These are phyloP conservation scores for Aleiodes sp. DNA, from an alignment of 1,140 invertebrate species.

Conservation along the genomic window DNA sequence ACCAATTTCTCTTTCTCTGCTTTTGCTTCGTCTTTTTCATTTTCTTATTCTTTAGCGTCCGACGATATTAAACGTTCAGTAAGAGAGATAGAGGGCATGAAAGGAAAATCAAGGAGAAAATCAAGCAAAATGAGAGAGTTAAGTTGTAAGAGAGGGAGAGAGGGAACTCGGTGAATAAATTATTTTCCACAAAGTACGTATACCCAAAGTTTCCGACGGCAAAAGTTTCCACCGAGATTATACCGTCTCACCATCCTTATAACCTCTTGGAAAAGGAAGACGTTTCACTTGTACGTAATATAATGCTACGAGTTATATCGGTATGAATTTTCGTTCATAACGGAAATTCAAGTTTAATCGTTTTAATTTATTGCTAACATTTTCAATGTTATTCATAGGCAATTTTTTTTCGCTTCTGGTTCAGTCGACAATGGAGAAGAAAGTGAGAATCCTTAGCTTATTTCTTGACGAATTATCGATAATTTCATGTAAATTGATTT, in stretches of 20 bases:
- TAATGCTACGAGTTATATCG: slow-evolving; percentile 12
- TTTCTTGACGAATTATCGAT: too few species aligned
- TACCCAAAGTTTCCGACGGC: background rate
- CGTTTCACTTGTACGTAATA: background rate
- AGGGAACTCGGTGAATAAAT: slow-evolving; percentile 35
- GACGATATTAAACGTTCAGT: slow-evolving; percentile 30
- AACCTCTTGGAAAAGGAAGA: slow-evolving; percentile 17
- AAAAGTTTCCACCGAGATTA: slow-evolving; percentile 16
- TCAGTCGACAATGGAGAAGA: too few species aligned
- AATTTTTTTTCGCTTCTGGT: slow-evolving; percentile 4
- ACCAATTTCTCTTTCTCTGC: slow-evolving; percentile 2
- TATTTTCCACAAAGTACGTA: slow-evolving; percentile 23
- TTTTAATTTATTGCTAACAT: background rate
- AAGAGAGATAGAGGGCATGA: slow-evolving; percentile 11
- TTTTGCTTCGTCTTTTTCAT: slow-evolving; percentile 21
- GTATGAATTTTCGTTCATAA: background rate
- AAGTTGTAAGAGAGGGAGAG: background rate
- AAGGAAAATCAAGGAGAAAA: background rate
- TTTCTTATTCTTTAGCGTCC: slow-evolving; percentile 18
- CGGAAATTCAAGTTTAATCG: slow-evolving; percentile 2
- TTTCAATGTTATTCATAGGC: background rate
- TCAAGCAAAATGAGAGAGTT: background rate
- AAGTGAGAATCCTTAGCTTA: too few species aligned
- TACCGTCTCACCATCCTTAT: slow-evolving; percentile 12
- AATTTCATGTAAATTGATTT: too few species aligned